Base-by-base conservation (phyloP, 2,888 invertebrate genomes). In the Galerucella pusilla region DNA sequence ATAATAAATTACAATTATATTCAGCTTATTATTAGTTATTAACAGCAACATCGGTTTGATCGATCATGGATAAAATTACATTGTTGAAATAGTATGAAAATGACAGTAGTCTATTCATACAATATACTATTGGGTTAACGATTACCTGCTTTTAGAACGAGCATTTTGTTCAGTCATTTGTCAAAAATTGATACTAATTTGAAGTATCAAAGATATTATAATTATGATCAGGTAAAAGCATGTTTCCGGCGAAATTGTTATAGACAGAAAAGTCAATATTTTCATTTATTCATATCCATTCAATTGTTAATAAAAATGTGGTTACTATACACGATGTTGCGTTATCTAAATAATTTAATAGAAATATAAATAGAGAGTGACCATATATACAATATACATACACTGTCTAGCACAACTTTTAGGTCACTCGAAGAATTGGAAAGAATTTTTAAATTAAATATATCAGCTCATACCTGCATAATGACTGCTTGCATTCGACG, bases 31-130 rank as follows among this genome's bases (percentile, higher is more conserved):
- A 79, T 79, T 76, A 78, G 79, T 72, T 77, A 76, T 75, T 71
- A 77, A 71, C 69, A 74, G 35, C 70, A 70, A 64, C 74, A 77
- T 78, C 74, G 77, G 75, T 80, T 78, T 79, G 81, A 79, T 79
- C 79, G 75, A 77, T 75, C 81, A 80, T 81, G 79, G 79, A 80
- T 79, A 80, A 81, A 81, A 81, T 81, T 80, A 79, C 77, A 79
- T 81, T 80, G 79, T 80, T 80, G 75, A 75, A 76, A 75, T 75
- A 68, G 64, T 71, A 72, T 75, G 78, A 73, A 78, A 78, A 77
- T 77, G 77, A 78, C 76, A 78, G 71, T 74, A 73, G 63, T 52
- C 76, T 42, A 42, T 35, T 63, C 66, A 49, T 52, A 57, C 66
- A 45, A 42, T 6, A 60, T 46, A 46, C 45, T 78, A 59, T 74